Evolutionary conservation across 2,797 vertebrate species (phyloP).

Genomic region (Hydrolagus colliei): DNA sequence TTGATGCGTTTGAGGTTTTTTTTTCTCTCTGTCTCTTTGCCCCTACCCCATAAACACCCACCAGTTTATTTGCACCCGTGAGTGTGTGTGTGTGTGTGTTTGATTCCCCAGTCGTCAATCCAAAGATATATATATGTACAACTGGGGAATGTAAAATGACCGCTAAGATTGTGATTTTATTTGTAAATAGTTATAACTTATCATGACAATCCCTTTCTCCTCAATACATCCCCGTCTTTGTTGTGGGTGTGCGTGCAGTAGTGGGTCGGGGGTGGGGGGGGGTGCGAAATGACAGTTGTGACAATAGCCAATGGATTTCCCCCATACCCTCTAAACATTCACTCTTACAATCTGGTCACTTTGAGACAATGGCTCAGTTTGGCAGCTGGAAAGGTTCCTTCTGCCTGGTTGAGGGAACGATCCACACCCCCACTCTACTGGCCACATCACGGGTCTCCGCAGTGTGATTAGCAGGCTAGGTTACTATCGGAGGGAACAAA

Average conservation of each 20-base stretch:
- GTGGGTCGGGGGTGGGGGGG: neutral
- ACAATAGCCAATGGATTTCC: too few relatives aligned
- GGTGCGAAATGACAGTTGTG: neutral
- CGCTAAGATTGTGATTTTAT: constrained; percentile 23
- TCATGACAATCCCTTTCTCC: constrained; percentile 1
- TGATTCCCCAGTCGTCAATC: neutral
- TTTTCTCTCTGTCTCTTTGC: constrained; percentile 5
- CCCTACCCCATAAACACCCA: too few relatives aligned
- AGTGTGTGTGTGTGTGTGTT: too few relatives aligned
- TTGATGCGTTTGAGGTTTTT: neutral
- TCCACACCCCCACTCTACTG: too few relatives aligned
- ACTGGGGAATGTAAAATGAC: neutral
- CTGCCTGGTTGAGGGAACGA: constrained; percentile 2
- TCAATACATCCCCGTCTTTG: constrained; percentile 4
- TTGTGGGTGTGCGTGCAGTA: too few relatives aligned
- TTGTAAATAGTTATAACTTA: constrained; percentile 31
- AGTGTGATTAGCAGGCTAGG: too few relatives aligned
- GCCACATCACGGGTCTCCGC: too few relatives aligned
- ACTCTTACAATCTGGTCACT: too few relatives aligned
- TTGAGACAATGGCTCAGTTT: neutral
- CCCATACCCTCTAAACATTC: too few relatives aligned
- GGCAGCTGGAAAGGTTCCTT: constrained; percentile 33
- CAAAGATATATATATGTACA: neutral
- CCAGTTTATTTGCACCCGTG: too few relatives aligned
- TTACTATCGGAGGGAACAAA: too few relatives aligned